Percentiles rank a stretch among this genome's conserved stretches.
Evolutionary conservation across 1,140 invertebrate genomes (phyloP).

Genomic region (Bactericera cockerelli): DNA sequence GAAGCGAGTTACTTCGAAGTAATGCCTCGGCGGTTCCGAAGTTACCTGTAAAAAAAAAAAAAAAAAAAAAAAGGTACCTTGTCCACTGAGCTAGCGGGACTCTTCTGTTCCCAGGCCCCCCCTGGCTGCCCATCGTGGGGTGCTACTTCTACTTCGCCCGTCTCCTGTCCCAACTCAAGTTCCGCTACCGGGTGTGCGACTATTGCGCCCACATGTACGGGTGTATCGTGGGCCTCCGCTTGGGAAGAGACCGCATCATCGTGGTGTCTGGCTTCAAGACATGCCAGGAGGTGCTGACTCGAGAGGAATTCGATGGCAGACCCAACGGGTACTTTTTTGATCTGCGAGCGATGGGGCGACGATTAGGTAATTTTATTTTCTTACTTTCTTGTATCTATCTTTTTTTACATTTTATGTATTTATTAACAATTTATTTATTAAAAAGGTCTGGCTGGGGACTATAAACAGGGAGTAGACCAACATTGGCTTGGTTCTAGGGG

Average conservation of each 20-base stretch:
- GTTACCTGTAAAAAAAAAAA: no score
- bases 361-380: constrained; percentile 36
- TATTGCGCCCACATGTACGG: constrained; percentile 28
- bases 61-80: no score
- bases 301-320: constrained; percentile 48
- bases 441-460: no score
- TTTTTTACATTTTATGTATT: no score
- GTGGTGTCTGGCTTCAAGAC: constrained; percentile 41
- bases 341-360: constrained; percentile 42
- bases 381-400: constrained; percentile 8
- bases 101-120: constrained; percentile 33
- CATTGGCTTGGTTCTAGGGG: no score
- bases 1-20: no score
- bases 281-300: constrained; percentile 39
- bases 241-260: constrained; percentile 41
- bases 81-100: no score
- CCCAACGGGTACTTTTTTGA: constrained; percentile 51
- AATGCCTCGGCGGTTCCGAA: no score
- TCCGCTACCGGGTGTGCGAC: constrained; percentile 28
- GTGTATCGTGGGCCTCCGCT: constrained; percentile 32
- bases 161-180: constrained; percentile 25
- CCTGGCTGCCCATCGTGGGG: constrained; percentile 33
- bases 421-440: no score
- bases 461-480: no score
- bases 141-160: constrained; percentile 26